Conservation (phyloP, 2,797 vertebrate genomes). For the Pterois miles region DNA sequence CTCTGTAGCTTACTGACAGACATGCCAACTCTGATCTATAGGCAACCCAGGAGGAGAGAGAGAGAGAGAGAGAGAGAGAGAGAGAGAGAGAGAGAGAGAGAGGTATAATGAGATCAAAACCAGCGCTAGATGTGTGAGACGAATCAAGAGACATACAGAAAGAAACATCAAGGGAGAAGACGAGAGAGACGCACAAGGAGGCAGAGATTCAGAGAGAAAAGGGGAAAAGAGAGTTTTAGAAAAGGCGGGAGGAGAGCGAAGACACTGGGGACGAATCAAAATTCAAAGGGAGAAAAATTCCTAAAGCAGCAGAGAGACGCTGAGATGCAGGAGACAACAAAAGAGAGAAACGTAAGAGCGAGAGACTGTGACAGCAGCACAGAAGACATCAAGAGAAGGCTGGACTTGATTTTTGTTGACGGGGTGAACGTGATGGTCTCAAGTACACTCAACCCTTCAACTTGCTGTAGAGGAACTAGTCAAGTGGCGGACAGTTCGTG, state of each 20-base stretch:
- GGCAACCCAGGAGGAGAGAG: slow-evolving; percentile 39
- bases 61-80: neutral
- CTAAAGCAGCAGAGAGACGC: slow-evolving; percentile 43
- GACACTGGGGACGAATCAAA: slow-evolving; percentile 59
- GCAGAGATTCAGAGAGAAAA: slow-evolving; percentile 25
- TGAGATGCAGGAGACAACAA: slow-evolving; percentile 51
- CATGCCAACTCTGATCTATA: slow-evolving; percentile 57
- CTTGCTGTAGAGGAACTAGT: neutral
- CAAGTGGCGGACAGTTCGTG: neutral
- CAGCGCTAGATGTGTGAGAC: slow-evolving; percentile 30
- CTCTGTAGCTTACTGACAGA: slow-evolving; percentile 62
- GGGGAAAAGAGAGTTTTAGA: slow-evolving; percentile 37
- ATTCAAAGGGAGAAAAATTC: slow-evolving; percentile 58
- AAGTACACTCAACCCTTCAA: slow-evolving; percentile 11
- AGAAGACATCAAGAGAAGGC: slow-evolving; percentile 28
- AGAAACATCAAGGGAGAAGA: slow-evolving; percentile 44
- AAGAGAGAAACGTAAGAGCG: slow-evolving; percentile 37
- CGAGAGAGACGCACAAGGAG: slow-evolving; percentile 16
- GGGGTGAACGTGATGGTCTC: slow-evolving; percentile 18
- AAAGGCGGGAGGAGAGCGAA: slow-evolving; percentile 29
- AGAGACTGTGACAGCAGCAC: slow-evolving; percentile 41
- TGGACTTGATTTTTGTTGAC: slow-evolving; percentile 46
- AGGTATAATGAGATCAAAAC: slow-evolving; percentile 59
- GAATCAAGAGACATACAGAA: slow-evolving; percentile 48
- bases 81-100: neutral